phyloP scores from a whole-genome alignment of 2,888 invertebrate species.

The Heliconius sara region DNA sequence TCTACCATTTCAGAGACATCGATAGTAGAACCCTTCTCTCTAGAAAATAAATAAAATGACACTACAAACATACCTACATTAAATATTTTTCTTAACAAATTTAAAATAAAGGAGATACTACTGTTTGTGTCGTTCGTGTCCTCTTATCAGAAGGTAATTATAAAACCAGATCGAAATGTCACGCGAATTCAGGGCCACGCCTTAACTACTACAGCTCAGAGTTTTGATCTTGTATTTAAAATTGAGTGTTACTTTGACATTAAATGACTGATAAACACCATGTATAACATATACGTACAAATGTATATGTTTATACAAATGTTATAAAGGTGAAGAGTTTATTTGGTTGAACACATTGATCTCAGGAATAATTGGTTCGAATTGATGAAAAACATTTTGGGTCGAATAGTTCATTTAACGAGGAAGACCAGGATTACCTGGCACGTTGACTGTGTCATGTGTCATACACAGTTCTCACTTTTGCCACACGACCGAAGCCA shows the following conservation, averaged over 20 bases:
- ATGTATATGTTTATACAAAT: too few species aligned
- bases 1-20: neutral
- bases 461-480: too few species aligned
- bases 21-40: neutral
- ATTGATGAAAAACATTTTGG: too few species aligned
- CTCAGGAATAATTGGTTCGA: neutral
- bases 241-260: neutral
- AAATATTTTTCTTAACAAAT: neutral
- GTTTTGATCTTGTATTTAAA: constrained; percentile 6
- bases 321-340: neutral
- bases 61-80: neutral
- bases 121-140: constrained; percentile 12
- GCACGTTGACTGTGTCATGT: too few species aligned
- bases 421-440: too few species aligned
- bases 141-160: constrained; percentile 39
- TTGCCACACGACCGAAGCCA: neutral
- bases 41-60: neutral
- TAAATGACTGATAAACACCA: neutral
- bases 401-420: too few species aligned
- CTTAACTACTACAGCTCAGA: constrained; percentile 6
- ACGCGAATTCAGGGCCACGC: constrained; percentile 32
- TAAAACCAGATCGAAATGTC: constrained; percentile 48
- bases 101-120: constrained; percentile 8
- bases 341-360: neutral
- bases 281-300: neutral